Evolutionary conservation across 2,888 invertebrate genomes (phyloP), one percentile per base, ranked within the genome.

Genomic region (Temnothorax ravouxi): DNA sequence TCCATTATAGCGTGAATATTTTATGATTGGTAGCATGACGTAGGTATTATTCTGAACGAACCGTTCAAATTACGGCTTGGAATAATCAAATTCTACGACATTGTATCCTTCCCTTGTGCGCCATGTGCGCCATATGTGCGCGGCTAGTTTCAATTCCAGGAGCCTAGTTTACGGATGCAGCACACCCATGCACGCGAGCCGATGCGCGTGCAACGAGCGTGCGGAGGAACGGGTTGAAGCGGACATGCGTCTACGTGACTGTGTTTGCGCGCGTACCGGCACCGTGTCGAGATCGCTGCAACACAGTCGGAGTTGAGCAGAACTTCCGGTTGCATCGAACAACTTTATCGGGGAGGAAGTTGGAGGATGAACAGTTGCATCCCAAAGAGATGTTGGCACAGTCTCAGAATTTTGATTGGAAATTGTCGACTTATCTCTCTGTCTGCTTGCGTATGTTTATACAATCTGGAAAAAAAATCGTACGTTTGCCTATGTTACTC

Each of bases 91-190:
- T 47, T 72, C 79, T 80, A 80, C 79, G 79, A 72, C 79, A 59
- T 71, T 80, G 79, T 59, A 38, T 25, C 18, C 34, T 72, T 59
- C 71, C 34, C 34, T 9, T 18, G 13, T 34, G 13, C 71, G 13
- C 75, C 85, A 52, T 72, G 84, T 80, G 84, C 76, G 84, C 87
- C 86, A 80, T 86, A 71, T 83, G 83, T 79, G 82, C 75, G 52
- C 77, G 62, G 72, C 72, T 67, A 85, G 87, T 85, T 83, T 84
- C 86, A 81, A 85, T 85, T 87, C 83, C 47, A 86, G 85, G 80
- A 86, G 87, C 83, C 72, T 84, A 76, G 71, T 86, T 89, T 86
- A 76, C 77, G 64, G 67, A 67, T 72, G 83, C 79, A 34, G 59
- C 56, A 59, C 86, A 67, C 77, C 71, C 85, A 8, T 44, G 82